These are phyloP conservation scores for Synanthedon formicaeformis DNA, from an alignment of 2,888 invertebrate genomes.

Conservation along the genomic window DNA sequence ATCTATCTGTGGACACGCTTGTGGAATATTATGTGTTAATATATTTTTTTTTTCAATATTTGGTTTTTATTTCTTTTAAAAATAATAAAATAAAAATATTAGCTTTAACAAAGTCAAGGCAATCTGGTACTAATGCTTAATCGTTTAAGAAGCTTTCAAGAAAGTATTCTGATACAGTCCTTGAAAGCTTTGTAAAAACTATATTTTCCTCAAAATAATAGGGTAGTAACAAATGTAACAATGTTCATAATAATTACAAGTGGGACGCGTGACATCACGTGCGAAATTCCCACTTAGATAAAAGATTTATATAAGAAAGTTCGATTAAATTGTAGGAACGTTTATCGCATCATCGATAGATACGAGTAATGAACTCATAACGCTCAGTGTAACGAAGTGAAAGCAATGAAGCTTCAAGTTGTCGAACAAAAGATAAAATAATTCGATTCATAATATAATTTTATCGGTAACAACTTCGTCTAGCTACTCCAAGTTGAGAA, in stretches of 20 bases:
- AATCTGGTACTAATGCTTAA: too few species aligned
- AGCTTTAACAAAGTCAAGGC: too few species aligned
- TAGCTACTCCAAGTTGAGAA: neutral
- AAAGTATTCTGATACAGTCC: too few species aligned
- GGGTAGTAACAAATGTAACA: too few species aligned
- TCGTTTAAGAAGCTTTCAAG: too few species aligned
- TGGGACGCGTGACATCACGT: slow-evolving; percentile 15
- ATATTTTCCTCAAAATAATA: too few species aligned
- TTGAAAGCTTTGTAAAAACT: too few species aligned
- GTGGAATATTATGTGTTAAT: too few species aligned
- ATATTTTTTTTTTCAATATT: too few species aligned
- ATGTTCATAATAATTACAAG: neutral
- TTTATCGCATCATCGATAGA: neutral
- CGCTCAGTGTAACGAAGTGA: slow-evolving; percentile 20
- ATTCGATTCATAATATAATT: slow-evolving; percentile 32
- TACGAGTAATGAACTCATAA: slow-evolving; percentile 9
- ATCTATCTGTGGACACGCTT: too few species aligned
- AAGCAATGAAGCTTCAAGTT: slow-evolving; percentile 20
- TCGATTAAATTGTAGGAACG: neutral
- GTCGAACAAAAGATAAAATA: slow-evolving; percentile 22
- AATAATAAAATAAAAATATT: too few species aligned
- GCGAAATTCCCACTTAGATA: slow-evolving; percentile 19
- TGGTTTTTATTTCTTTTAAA: too few species aligned
- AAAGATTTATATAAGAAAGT: neutral
- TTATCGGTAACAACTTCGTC: slow-evolving; percentile 15